Percentiles rank a stretch among this genome's conserved stretches.
These are phyloP conservation scores for Anastatus disparis DNA, from an alignment of 1,140 invertebrate species.

Conservation along the genomic window DNA sequence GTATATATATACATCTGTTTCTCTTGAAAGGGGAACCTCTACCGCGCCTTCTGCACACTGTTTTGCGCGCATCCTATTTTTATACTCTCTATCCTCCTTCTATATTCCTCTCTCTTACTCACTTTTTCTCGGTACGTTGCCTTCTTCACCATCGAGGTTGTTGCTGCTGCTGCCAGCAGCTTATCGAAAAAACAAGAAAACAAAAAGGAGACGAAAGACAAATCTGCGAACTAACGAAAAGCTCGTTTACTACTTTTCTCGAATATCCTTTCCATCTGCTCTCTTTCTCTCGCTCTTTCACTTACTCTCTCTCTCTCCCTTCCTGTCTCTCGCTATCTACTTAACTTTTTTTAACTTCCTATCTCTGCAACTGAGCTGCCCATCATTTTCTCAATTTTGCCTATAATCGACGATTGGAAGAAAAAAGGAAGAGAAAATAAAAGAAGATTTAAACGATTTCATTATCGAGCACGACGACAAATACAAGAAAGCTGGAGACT, in stretches of 20 bases:
- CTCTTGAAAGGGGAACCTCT: conserved; percentile 33
- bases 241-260: too few relatives aligned
- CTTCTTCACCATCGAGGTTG: not conserved
- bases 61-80: conserved; percentile 37
- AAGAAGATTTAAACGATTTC: too few relatives aligned
- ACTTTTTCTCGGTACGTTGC: not conserved
- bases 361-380: too few relatives aligned
- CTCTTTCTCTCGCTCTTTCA: not conserved
- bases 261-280: too few relatives aligned
- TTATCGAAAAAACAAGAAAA: not conserved
- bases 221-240: too few relatives aligned
- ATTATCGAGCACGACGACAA: too few relatives aligned
- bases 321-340: not conserved
- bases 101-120: too few relatives aligned
- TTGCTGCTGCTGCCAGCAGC: not conserved
- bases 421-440: too few relatives aligned
- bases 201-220: too few relatives aligned
- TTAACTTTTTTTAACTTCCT: not conserved
- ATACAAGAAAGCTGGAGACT: not conserved
- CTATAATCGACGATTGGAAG: too few relatives aligned
- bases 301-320: conserved; percentile 7
- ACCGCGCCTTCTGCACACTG: conserved; percentile 44
- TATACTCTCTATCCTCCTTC: conserved; percentile 34
- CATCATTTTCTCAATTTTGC: too few relatives aligned
- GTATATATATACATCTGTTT: not conserved